phyloP scores from a whole-genome alignment of 2,888 invertebrate genomes.

The Notodonta ziczac region DNA sequence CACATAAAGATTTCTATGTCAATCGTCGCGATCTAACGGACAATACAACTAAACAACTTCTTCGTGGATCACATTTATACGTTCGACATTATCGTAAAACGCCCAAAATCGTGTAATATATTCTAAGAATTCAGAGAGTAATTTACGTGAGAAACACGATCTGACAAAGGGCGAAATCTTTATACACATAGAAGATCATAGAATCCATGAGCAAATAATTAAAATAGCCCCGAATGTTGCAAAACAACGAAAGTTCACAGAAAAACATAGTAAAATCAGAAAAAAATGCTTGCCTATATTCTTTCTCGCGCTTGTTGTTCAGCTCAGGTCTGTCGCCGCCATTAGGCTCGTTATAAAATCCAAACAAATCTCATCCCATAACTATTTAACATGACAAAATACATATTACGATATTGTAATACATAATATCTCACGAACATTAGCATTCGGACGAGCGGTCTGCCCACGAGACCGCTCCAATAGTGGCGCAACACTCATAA shows the following conservation, averaged over 20 bases:
- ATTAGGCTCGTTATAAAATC: no score
- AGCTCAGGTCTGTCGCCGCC: no score
- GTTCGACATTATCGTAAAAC: background rate
- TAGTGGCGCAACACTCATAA: conserved; percentile 4
- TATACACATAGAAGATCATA: no score
- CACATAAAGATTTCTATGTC: background rate
- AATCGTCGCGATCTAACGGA: conserved; percentile 1
- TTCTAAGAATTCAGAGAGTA: background rate
- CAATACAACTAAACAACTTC: background rate
- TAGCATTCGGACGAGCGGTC: conserved; percentile 6
- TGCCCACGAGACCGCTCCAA: conserved; percentile 1
- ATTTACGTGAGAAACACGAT: background rate
- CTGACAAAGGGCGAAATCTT: no score
- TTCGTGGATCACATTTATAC: background rate
- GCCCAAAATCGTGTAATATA: background rate
- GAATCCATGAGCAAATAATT: no score
- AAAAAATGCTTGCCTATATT: no score
- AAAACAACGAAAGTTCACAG: no score
- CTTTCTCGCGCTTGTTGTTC: no score
- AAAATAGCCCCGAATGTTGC: no score
- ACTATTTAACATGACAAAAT: background rate
- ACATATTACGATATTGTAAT: background rate
- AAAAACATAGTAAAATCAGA: no score
- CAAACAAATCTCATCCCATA: background rate
- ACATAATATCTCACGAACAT: conserved; percentile 4